These are phyloP conservation scores for Chrysolina oricalcia DNA, from an alignment of 2,888 invertebrate species.

Conservation along the genomic window DNA sequence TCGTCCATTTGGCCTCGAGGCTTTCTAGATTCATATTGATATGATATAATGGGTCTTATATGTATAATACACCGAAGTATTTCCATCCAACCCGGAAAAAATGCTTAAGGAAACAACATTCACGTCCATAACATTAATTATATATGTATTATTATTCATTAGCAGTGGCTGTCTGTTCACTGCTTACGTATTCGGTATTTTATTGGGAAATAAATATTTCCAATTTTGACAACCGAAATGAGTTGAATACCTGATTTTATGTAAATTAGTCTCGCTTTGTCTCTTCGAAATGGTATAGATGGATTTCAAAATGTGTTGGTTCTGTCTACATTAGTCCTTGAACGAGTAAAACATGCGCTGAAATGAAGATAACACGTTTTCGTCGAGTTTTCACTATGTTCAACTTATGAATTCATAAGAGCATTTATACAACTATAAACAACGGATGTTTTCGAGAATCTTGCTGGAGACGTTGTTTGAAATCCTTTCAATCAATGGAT, in stretches of 20 bases:
- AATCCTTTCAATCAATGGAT: no score
- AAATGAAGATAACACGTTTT: neutral
- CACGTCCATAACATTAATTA: slow-evolving; percentile 15
- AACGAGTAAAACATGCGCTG: neutral
- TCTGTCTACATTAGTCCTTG: neutral
- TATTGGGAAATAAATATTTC: slow-evolving; percentile 33
- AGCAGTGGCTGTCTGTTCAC: slow-evolving; percentile 18
- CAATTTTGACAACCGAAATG: slow-evolving; percentile 29
- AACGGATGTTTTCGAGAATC: no score
- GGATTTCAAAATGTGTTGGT: slow-evolving; percentile 16
- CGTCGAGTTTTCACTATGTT: no score
- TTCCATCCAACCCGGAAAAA: slow-evolving; percentile 15
- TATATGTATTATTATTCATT: slow-evolving; percentile 30
- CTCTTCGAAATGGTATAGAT: slow-evolving; percentile 4
- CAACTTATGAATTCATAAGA: no score
- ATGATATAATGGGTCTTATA: neutral
- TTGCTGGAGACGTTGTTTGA: no score
- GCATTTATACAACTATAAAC: no score
- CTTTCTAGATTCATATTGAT: neutral
- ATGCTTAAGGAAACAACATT: slow-evolving; percentile 15
- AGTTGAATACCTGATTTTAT: slow-evolving; percentile 34
- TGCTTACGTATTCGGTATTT: slow-evolving; percentile 29
- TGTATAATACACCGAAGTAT: neutral
- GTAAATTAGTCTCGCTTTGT: slow-evolving; percentile 25
- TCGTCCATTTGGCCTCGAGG: neutral